Conservation (phyloP, 1,140 invertebrate species). For the Brachionus asplanchnoidis region DNA sequence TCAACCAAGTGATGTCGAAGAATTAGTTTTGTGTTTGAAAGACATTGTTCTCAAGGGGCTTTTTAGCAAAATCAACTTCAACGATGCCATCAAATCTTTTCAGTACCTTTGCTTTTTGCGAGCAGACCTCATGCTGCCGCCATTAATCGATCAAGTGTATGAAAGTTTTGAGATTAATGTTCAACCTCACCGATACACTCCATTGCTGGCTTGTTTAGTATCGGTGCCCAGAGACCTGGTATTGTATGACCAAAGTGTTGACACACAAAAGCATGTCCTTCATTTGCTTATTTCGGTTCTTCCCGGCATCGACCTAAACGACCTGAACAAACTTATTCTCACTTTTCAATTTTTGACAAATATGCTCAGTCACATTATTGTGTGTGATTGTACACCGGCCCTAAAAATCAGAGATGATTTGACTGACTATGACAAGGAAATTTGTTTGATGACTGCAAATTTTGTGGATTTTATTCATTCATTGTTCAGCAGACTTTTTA, state of each 20-base stretch:
- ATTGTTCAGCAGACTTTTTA: slow-evolving; percentile 61
- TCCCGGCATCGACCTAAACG: slow-evolving; percentile 87
- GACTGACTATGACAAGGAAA: slow-evolving; percentile 69
- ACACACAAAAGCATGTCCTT: slow-evolving; percentile 71
- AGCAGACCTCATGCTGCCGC: slow-evolving; percentile 75
- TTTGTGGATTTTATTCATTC: slow-evolving; percentile 83
- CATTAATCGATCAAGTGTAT: slow-evolving; percentile 68
- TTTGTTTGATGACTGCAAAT: slow-evolving; percentile 72
- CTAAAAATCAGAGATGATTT: slow-evolving; percentile 65
- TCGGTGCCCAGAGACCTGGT: slow-evolving; percentile 65
- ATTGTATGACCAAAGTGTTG: slow-evolving; percentile 58
- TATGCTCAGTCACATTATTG: slow-evolving; percentile 69
- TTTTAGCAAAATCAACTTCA: slow-evolving; percentile 68
- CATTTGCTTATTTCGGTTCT: slow-evolving; percentile 71
- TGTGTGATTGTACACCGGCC: slow-evolving; percentile 77
- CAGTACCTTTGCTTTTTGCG: slow-evolving; percentile 71
- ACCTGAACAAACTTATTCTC: slow-evolving; percentile 72
- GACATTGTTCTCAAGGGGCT: slow-evolving; percentile 69
- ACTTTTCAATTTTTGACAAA: slow-evolving; percentile 72
- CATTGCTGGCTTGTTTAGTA: slow-evolving; percentile 69
- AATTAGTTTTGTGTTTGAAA: slow-evolving; percentile 71
- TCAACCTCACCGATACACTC: slow-evolving; percentile 76
- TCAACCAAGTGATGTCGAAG: slow-evolving; percentile 72
- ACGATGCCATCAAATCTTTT: slow-evolving; percentile 66
- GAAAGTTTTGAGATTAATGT: slow-evolving; percentile 72